Evolutionary conservation across 1,140 invertebrate species (phyloP).

Genomic region (Scaptomyza montana): DNA sequence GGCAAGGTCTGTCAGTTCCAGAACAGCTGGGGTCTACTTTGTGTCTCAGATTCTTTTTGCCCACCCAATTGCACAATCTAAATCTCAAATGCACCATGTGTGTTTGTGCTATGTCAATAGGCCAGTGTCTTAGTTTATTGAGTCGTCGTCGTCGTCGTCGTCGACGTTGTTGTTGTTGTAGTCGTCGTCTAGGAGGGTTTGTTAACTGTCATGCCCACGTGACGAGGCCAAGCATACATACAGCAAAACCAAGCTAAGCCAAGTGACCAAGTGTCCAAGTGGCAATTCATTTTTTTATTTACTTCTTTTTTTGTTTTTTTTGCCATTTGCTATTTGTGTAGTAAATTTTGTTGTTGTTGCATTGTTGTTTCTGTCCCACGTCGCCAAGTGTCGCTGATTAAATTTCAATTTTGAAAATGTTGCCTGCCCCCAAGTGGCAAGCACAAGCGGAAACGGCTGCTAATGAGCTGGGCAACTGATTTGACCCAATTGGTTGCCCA

Average conservation of each 20-base stretch:
- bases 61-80: constrained; percentile 77
- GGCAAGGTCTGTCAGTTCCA: constrained; percentile 61
- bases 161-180: too few species aligned
- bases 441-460: constrained; percentile 31
- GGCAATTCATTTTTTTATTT: constrained; percentile 41
- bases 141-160: constrained; percentile 67
- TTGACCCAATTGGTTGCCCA: constrained; percentile 49
- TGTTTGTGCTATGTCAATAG: constrained; percentile 59
- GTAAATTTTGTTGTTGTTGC: constrained; percentile 12
- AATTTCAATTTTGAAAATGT: constrained; percentile 56
- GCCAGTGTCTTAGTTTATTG: constrained; percentile 74
- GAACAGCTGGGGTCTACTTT: constrained; percentile 62
- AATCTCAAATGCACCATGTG: constrained; percentile 30
- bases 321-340: background rate
- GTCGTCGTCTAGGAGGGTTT: constrained; percentile 61
- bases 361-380: constrained; percentile 23
- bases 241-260: constrained; percentile 12
- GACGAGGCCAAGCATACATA: constrained; percentile 60
- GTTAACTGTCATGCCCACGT: constrained; percentile 77
- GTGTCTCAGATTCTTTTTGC: constrained; percentile 70
- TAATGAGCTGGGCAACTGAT: constrained; percentile 51
- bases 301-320: too few species aligned
- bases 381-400: constrained; percentile 55
- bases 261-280: constrained; percentile 41
- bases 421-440: constrained; percentile 21